Conservation (phyloP, 2,113 vertebrate species). For the Cairina moschata region DNA sequence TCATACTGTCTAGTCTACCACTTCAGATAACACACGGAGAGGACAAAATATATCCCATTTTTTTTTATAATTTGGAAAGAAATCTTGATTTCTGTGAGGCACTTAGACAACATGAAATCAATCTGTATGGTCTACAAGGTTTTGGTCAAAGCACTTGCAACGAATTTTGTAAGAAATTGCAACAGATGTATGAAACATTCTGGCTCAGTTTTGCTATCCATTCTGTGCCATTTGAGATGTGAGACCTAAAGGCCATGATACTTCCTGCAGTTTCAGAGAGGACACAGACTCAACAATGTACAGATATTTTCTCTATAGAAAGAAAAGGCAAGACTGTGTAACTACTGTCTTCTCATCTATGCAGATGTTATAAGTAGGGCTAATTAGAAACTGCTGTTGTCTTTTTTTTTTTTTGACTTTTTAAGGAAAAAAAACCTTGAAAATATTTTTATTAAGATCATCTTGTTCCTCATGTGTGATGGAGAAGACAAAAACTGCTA, state of each 20-base stretch:
- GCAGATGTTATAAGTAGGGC: background rate
- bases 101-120: background rate
- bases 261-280: background rate
- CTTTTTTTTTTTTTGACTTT: background rate
- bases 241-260: background rate
- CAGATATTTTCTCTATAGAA: background rate
- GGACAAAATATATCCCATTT: background rate
- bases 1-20: background rate
- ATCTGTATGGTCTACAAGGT: background rate
- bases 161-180: background rate
- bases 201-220: background rate
- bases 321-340: background rate
- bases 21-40: background rate
- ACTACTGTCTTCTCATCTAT: background rate
- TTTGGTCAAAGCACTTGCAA: background rate
- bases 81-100: background rate
- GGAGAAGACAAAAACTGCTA: background rate
- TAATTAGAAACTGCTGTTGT: background rate
- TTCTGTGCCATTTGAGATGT: background rate
- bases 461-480: fast-evolving
- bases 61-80: background rate
- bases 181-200: background rate
- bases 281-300: background rate
- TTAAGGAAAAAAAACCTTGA: too few relatives aligned
- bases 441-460: background rate